Percentiles rank a stretch among this genome's conserved stretches.
Evolutionary conservation across 1,140 invertebrate species (phyloP).

Genomic region (Phortica variegata): DNA sequence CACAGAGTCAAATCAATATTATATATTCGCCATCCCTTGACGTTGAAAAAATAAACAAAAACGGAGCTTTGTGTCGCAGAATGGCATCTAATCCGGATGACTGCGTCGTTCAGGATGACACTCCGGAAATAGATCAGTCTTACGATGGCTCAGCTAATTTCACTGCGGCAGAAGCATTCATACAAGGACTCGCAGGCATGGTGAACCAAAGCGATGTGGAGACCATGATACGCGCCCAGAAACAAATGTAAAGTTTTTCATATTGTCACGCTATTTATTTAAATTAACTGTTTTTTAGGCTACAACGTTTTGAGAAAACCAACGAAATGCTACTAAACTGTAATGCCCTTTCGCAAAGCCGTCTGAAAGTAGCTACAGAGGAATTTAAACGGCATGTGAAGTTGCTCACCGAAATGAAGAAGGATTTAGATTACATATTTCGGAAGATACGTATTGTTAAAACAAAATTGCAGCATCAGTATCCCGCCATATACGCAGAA

Average conservation of each 20-base stretch:
- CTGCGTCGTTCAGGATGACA: slow-evolving; percentile 19
- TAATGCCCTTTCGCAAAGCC: slow-evolving; percentile 79
- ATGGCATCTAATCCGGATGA: slow-evolving; percentile 31
- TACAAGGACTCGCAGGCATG: slow-evolving; percentile 85
- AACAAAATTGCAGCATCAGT: slow-evolving; percentile 78
- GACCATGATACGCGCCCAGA: slow-evolving; percentile 85
- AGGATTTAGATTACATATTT: slow-evolving; percentile 70
- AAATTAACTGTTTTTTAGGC: slow-evolving; percentile 63
- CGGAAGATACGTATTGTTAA: slow-evolving; percentile 75
- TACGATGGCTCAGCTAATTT: slow-evolving; percentile 59
- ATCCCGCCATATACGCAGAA: slow-evolving; percentile 80
- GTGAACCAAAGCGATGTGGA: slow-evolving; percentile 90
- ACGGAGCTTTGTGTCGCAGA: slow-evolving; percentile 43
- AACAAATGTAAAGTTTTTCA: slow-evolving; percentile 77
- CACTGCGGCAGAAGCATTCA: slow-evolving; percentile 85
- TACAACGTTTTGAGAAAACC: slow-evolving; percentile 94
- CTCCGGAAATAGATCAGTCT: slow-evolving; percentile 35
- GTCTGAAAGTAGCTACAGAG: slow-evolving; percentile 75
- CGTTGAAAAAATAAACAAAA: too few relatives aligned
- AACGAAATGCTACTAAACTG: slow-evolving; percentile 97
- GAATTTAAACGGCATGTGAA: slow-evolving; percentile 90
- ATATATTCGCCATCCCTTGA: too few relatives aligned
- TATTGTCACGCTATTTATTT: background rate
- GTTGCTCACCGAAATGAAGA: slow-evolving; percentile 72
- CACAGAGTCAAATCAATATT: too few relatives aligned